Base-by-base conservation (phyloP, 2,888 invertebrate genomes). In the Drosophila robusta region DNA sequence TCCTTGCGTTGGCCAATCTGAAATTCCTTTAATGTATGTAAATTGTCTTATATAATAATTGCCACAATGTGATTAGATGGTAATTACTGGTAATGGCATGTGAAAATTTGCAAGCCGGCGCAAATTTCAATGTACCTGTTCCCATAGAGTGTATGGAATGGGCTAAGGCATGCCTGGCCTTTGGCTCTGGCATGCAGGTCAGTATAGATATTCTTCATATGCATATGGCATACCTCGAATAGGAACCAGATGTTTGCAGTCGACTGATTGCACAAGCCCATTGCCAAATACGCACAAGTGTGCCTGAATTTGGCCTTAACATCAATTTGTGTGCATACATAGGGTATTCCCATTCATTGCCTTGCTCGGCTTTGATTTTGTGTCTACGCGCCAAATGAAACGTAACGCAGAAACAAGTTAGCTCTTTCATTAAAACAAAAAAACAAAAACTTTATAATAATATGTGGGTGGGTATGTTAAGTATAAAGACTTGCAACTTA, bases 331-430 rank as follows among this genome's bases (percentile, higher is more conserved):
- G 16, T 12, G 11, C 14, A 22, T n/a, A 9, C 12, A 7, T n/a
- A 3, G 7, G n/a, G 16, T 5, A 39, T 38, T 41, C 8, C 1
- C 14, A 64, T 54, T 60, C 24, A 45, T 18, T 42, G 9, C 0
- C 1, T 14, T n/a, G 8, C 1, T 14, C 11, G 6, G 24, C 24
- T 46, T 11, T 45, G 44, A 42, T 14, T 49, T 38, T 16, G 8
- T 65, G 72, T 14, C 61, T 74, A 74, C 77, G 78, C 77, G 77
- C 54, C 56, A 58, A 38, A 54, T 41, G 61, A 55, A 66, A 72
- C 78, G 74, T 74, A 72, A 2, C 34, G 22, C 14, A 9, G 8
- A 18, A 41, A 44, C 32, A 39, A 50, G 69, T 68, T 45, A 26
- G 1, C 34, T 47, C 38, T 49, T 49, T 66, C 26, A 68, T 45